Percentiles rank a stretch among this genome's conserved stretches.
These are phyloP conservation scores for Megaptera novaeangliae DNA, from an alignment of 2,113 vertebrate species.

Conservation along the genomic window DNA sequence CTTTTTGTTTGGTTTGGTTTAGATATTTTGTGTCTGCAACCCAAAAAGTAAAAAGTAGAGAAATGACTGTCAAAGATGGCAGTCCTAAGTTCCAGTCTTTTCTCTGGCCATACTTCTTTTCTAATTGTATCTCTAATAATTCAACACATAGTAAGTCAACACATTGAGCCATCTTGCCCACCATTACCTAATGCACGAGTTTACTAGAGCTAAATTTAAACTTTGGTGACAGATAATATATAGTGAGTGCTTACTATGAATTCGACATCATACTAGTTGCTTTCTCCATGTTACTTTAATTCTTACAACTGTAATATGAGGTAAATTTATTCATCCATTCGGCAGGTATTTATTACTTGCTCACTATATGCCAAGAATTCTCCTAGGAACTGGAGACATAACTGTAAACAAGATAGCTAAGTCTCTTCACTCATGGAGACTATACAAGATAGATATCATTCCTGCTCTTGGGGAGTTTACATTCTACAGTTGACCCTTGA, in stretches of 20 bases:
- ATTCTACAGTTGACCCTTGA: neutral
- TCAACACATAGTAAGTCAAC: neutral
- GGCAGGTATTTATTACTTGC: neutral
- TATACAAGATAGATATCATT: neutral
- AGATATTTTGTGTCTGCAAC: neutral
- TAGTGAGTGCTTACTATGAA: neutral
- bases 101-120: neutral
- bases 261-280: neutral
- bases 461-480: neutral
- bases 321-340: neutral
- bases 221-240: neutral
- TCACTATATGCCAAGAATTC: neutral
- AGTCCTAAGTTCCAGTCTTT: neutral
- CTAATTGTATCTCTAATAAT: neutral
- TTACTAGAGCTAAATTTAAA: neutral
- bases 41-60: neutral
- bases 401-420: neutral
- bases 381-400: neutral
- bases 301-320: neutral
- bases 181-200: neutral
- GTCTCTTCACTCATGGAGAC: neutral
- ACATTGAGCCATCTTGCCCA: neutral
- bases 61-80: neutral
- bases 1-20: neutral
- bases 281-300: neutral